Evolutionary conservation across 2,797 vertebrate genomes (phyloP).

Genomic region (Galaxias olidus): DNA sequence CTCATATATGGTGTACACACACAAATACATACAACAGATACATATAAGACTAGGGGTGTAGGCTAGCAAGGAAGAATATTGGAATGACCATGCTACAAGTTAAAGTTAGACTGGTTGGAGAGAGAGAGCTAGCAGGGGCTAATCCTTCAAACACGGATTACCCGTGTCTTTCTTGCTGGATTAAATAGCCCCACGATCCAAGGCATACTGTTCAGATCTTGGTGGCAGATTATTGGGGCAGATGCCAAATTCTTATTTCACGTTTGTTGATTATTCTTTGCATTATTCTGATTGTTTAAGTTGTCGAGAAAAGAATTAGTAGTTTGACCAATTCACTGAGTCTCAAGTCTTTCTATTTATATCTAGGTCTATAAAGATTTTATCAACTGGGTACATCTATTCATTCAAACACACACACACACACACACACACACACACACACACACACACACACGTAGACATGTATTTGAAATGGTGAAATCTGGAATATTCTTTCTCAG

Average conservation of each 20-base stretch:
- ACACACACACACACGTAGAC: not conserved
- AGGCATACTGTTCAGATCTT: constrained; percentile 28
- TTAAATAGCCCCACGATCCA: constrained; percentile 63
- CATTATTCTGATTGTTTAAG: not conserved
- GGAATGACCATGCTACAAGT: constrained; percentile 38
- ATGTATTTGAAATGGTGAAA: constrained; percentile 36
- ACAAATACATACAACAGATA: too few species aligned
- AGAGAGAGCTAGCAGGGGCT: constrained; percentile 47
- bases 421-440: not conserved
- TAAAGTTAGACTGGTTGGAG: constrained; percentile 47
- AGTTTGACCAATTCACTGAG: too few species aligned
- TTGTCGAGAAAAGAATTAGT: too few species aligned
- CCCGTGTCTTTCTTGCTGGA: constrained; percentile 64
- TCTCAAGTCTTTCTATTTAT: too few species aligned
- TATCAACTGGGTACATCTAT: constrained; percentile 6
- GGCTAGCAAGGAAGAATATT: not conserved
- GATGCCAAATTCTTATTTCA: constrained; percentile 48
- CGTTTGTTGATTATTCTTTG: constrained; percentile 27
- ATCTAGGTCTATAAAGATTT: constrained; percentile 17
- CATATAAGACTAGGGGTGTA: not conserved
- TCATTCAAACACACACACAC: constrained; percentile 6
- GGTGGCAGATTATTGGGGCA: constrained; percentile 45
- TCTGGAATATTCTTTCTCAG: constrained; percentile 46
- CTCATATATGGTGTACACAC: too few species aligned
- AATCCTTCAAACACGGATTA: constrained; percentile 68